phyloP scores from a whole-genome alignment of 2,113 vertebrate species.

The Hydrolagus affinis region DNA sequence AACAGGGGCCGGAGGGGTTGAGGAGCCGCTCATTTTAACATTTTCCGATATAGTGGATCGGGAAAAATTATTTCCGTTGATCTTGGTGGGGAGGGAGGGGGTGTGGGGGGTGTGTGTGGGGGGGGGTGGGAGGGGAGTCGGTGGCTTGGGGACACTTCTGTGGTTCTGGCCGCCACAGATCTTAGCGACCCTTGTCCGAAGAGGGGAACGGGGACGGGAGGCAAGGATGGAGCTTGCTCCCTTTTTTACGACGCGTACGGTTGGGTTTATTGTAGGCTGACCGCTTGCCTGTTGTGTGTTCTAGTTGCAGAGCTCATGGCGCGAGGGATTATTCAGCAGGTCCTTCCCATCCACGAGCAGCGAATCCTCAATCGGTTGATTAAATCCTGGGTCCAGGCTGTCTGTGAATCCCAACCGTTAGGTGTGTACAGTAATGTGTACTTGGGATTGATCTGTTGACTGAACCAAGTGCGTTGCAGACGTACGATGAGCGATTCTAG shows the following conservation, averaged over 20 bases:
- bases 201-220: neutral
- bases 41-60: no score
- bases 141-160: neutral
- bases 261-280: neutral
- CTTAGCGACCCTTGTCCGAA: neutral
- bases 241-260: neutral
- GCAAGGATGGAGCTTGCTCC: neutral
- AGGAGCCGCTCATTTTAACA: no score
- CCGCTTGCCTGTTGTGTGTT: neutral
- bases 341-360: slow-evolving; percentile 90
- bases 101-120: neutral
- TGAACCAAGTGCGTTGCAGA: neutral
- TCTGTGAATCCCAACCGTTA: slow-evolving; percentile 86
- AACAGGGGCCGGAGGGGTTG: neutral
- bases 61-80: no score
- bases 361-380: slow-evolving; percentile 86
- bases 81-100: neutral
- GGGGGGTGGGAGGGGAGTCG: neutral
- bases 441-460: neutral
- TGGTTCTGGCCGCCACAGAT: neutral
- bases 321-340: slow-evolving; percentile 85
- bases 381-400: slow-evolving; percentile 94
- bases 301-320: slow-evolving; percentile 82
- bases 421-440: slow-evolving; percentile 58
- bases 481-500: neutral